Base-by-base conservation (phyloP, 2,888 invertebrate genomes). In the Brachyptera putata region DNA sequence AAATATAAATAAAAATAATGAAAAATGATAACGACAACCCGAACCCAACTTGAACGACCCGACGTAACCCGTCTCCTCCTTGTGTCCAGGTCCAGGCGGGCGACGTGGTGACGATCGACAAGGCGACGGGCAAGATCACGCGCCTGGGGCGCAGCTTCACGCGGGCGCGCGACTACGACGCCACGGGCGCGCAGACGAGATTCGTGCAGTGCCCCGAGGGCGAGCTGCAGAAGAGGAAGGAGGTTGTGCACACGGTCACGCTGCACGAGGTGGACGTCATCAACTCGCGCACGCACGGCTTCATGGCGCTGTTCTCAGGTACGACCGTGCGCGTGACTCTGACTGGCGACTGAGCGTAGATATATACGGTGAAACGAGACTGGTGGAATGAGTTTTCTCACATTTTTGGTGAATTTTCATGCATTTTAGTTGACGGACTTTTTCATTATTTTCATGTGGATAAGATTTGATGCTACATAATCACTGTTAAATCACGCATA, bases 241-340 rank as follows among this genome's bases (percentile, higher is more conserved):
- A 98, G 77, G 95, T 91, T 0, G 95, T 97, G 0, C 98, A 99
- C 73, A 99, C 97, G 0, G 98, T 99, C 0, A 95, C 95, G 0
- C 77, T 99, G n/a, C 99, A 99, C 73, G 99, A 99, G 74, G 95
- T 99, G 57, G 99, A 99, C 73, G 99, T 99, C 3, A 99, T 99
- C 71, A 99, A 99, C 74, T 96, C 95, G 41, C 82, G 99, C 65
- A 95, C 97, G 0, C 97, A 99, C 72, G 99, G 99, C 0, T 99
- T 98, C 72, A 76, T 99, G 21, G 98, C 99, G 0, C 78, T 99
- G 0, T 99, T 99, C 76, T 95, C 98, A 4, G 94, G 93, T 85
- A 67, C 55, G 63, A 64, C 11, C 5, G 39, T n/a, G 9, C 14
- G 14, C 39, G 7, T n/a, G 9, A 7, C 14, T n/a, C 5, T 4